Conservation (phyloP, 2,113 vertebrate species). For the Tupaia chinensis region DNA sequence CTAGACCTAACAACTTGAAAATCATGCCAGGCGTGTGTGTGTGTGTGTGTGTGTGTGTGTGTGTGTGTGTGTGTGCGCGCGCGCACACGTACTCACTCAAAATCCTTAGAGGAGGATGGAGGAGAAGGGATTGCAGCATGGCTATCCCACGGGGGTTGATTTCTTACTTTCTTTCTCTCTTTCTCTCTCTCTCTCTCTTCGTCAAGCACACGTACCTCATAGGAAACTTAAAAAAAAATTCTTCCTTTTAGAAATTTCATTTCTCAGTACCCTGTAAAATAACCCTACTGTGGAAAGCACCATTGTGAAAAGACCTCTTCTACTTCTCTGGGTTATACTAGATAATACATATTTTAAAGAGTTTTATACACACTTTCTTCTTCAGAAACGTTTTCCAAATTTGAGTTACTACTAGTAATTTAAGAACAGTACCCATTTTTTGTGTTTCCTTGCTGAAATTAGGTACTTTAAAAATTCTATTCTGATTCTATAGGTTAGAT, state of each 20-base stretch:
- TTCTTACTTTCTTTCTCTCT: too few relatives aligned
- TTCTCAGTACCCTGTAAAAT: not conserved
- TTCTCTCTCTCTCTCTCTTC: too few relatives aligned
- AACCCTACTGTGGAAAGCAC: not conserved
- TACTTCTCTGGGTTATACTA: not conserved
- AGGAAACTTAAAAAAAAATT: not conserved
- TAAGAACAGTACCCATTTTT: not conserved
- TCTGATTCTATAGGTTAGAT: not conserved
- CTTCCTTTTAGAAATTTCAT: slow-evolving; percentile 47
- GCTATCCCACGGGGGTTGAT: too few relatives aligned
- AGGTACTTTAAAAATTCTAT: not conserved
- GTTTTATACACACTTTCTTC: not conserved
- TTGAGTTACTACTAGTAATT: not conserved
- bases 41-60: too few relatives aligned
- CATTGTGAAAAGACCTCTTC: not conserved
- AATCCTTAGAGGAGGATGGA: too few relatives aligned
- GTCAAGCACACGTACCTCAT: too few relatives aligned
- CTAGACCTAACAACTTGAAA: too few relatives aligned
- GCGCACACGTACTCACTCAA: too few relatives aligned
- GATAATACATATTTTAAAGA: not conserved
- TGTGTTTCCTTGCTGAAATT: not conserved
- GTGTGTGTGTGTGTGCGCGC: too few relatives aligned
- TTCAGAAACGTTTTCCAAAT: slow-evolving; percentile 19
- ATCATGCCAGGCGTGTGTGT: too few relatives aligned
- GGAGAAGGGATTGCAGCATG: too few relatives aligned